A percentile compares a stretch with the other conserved stretches of the same genome.
phyloP scores from a whole-genome alignment of 2,797 vertebrate genomes.

The Typhlichthys eigenmanni region DNA sequence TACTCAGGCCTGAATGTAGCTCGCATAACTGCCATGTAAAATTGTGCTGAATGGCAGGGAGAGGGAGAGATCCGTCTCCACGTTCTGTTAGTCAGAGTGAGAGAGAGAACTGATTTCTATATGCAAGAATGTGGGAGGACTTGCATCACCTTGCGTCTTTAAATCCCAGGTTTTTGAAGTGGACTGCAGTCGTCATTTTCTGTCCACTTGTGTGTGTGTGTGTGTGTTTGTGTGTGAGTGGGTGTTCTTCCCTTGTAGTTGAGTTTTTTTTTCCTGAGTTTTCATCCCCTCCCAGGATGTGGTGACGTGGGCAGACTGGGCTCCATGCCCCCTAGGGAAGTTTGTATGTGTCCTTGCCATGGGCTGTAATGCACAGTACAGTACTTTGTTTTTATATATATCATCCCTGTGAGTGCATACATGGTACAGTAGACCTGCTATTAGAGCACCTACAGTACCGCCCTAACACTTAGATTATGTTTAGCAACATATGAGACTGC shows the following conservation, averaged over 20 bases:
- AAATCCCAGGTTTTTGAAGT: constrained; percentile 36
- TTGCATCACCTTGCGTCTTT: constrained; percentile 11
- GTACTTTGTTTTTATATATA: constrained; percentile 9
- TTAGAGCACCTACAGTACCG: constrained; percentile 7
- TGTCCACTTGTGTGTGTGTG: constrained; percentile 5
- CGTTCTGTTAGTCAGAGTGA: constrained; percentile 36
- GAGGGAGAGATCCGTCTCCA: constrained; percentile 18
- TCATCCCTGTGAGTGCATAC: background rate
- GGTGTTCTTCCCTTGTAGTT: constrained; percentile 27
- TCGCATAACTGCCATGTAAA: constrained; percentile 58
- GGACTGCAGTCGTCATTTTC: constrained; percentile 31
- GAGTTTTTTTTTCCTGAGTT: constrained; percentile 23
- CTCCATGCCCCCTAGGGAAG: constrained; percentile 35
- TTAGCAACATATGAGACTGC: too few relatives aligned
- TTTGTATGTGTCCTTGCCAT: constrained; percentile 1
- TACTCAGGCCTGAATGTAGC: constrained; percentile 64
- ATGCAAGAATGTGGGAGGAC: constrained; percentile 9
- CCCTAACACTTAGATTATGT: constrained; percentile 15
- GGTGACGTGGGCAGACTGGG: constrained; percentile 54
- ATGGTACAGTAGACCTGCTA: background rate
- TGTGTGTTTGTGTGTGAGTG: background rate
- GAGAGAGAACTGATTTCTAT: constrained; percentile 45
- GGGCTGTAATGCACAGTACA: background rate
- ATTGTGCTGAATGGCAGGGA: constrained; percentile 58
- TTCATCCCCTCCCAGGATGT: constrained; percentile 61